Conservation (phyloP, 2,797 vertebrate species). For the Lutjanus campechanus region DNA sequence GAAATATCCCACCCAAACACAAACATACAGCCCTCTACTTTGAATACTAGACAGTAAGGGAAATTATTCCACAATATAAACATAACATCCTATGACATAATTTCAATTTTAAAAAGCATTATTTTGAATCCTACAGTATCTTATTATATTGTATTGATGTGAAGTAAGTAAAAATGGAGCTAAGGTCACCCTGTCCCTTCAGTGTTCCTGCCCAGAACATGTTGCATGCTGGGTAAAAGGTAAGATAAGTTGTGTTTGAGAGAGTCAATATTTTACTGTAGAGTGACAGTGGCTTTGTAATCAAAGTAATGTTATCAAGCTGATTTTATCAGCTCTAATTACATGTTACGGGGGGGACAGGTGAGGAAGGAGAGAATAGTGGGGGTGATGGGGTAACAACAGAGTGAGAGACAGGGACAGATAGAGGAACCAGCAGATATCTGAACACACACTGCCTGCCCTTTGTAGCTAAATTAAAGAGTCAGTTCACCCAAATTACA, state of each 20-base stretch:
- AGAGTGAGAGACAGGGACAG: neutral
- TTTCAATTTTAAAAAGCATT: neutral
- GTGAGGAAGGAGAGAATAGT: neutral
- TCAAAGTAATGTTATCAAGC: conserved; percentile 32
- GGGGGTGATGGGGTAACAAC: neutral
- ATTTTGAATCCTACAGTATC: neutral
- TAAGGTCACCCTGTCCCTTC: conserved; percentile 63
- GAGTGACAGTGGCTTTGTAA: conserved; percentile 40
- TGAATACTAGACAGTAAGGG: neutral
- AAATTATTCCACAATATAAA: neutral
- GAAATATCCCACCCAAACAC: conserved; percentile 6
- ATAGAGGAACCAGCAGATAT: neutral
- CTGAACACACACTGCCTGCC: neutral
- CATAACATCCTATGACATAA: neutral
- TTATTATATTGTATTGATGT: neutral
- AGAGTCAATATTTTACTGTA: conserved; percentile 42
- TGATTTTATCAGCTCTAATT: conserved; percentile 38
- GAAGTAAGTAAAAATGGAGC: conserved; percentile 14
- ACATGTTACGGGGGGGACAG: neutral
- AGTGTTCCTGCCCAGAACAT: conserved; percentile 36
- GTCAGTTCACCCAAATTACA: neutral
- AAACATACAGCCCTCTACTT: neutral
- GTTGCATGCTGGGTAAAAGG: conserved; percentile 61
- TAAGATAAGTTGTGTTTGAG: conserved; percentile 59
- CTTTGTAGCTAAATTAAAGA: neutral